Conservation (phyloP, 2,888 invertebrate species). For the Poecilobothrus nobilitatus region DNA sequence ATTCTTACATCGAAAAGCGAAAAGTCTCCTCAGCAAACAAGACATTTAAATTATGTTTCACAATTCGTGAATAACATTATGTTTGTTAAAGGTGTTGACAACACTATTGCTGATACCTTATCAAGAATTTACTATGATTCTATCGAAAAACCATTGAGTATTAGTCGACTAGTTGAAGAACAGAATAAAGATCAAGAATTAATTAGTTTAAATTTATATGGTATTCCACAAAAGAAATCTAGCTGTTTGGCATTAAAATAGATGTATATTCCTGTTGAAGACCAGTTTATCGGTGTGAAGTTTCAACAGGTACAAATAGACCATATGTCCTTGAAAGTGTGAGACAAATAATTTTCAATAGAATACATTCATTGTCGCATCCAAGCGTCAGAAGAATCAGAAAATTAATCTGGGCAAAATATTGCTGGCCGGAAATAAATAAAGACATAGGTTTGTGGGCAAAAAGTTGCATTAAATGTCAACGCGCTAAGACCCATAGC, state of each 20-base stretch:
- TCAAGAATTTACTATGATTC: neutral
- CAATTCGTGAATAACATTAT: too few relatives aligned
- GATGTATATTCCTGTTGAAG: neutral
- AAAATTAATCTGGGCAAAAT: constrained; percentile 7
- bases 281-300: neutral
- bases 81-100: neutral
- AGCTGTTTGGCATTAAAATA: neutral
- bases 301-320: too few relatives aligned
- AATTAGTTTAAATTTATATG: too few relatives aligned
- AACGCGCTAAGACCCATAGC: too few relatives aligned
- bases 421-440: neutral
- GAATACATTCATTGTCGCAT: constrained; percentile 10
- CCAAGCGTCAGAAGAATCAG: neutral
- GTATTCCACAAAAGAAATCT: neutral
- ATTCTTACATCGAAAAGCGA: too few relatives aligned
- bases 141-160: neutral
- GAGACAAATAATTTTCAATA: neutral
- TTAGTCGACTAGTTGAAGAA: neutral
- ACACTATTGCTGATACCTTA: neutral
- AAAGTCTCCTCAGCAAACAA: too few relatives aligned
- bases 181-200: neutral
- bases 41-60: too few relatives aligned
- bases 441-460: constrained; percentile 7
- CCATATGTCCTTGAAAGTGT: too few relatives aligned
- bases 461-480: constrained; percentile 8